A percentile compares a stretch with the other conserved stretches of the same genome.
These are phyloP conservation scores for Chamaetylas fuelleborni DNA, from an alignment of 2,113 vertebrate species.

Conservation along the genomic window DNA sequence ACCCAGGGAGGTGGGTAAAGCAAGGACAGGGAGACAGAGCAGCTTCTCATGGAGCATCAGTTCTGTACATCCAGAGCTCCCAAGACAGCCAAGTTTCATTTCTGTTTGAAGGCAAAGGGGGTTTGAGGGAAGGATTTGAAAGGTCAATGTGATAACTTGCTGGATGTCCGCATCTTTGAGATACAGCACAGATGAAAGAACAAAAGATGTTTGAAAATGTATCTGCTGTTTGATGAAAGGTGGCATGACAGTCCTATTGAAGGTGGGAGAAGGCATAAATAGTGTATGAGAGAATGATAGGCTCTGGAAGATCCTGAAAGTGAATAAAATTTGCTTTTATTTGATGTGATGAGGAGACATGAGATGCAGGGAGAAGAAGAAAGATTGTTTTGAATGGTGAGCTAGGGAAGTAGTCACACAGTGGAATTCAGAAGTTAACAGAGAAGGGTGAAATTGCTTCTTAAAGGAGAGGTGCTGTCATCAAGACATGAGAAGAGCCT, in stretches of 20 bases:
- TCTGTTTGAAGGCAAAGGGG: not conserved
- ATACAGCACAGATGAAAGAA: not conserved
- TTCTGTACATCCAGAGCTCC: not conserved
- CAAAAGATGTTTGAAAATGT: slow-evolving; percentile 23
- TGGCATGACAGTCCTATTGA: not conserved
- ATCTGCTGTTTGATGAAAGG: slow-evolving; percentile 18
- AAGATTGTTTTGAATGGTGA: not conserved
- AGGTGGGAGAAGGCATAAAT: slow-evolving; percentile 31
- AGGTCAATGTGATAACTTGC: not conserved
- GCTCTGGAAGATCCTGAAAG: slow-evolving; percentile 1
- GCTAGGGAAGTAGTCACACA: not conserved
- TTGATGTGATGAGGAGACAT: not conserved
- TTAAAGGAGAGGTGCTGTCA: not conserved
- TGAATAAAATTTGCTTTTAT: slow-evolving; percentile 37
- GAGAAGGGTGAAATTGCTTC: not conserved
- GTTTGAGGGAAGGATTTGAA: not conserved
- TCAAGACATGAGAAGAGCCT: not conserved
- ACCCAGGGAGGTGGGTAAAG: not conserved
- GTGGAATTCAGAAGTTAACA: not conserved
- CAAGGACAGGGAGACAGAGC: not conserved
- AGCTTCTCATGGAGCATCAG: not conserved
- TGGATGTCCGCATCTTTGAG: not conserved
- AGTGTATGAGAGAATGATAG: slow-evolving; percentile 12
- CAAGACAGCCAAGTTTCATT: not conserved
- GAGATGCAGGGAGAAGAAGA: not conserved